phyloP scores from a whole-genome alignment of 2,113 vertebrate species.

The Lethenteron reissneri region DNA sequence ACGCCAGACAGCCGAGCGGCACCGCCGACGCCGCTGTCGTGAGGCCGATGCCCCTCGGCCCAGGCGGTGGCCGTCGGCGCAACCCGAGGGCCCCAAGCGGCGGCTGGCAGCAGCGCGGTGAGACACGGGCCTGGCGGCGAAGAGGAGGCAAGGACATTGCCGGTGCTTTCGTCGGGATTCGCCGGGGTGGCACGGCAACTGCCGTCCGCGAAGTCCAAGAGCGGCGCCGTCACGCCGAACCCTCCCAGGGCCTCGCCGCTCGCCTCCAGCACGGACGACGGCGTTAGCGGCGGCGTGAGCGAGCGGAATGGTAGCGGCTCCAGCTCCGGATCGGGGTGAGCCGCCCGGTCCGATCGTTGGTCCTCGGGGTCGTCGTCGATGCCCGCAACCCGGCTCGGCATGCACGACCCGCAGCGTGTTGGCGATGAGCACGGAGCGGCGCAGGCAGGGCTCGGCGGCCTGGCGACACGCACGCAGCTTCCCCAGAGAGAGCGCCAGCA shows the following conservation, averaged over 20 bases:
- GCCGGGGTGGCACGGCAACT: too few relatives aligned
- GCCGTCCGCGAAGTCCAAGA: too few relatives aligned
- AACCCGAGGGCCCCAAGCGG: too few relatives aligned
- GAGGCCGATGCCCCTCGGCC: too few relatives aligned
- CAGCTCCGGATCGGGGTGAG: background rate
- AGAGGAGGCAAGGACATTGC: too few relatives aligned
- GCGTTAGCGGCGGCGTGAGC: background rate
- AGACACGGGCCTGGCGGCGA: too few relatives aligned
- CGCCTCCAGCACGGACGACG: slow-evolving; percentile 6
- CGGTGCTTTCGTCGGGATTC: too few relatives aligned
- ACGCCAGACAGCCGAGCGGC: slow-evolving; percentile 4
- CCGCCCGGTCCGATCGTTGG: too few relatives aligned
- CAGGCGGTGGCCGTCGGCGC: too few relatives aligned
- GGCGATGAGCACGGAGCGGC: slow-evolving; percentile 25
- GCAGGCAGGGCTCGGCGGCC: slow-evolving; percentile 20
- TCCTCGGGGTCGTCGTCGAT: background rate
- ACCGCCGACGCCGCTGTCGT: background rate
- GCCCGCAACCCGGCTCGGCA: slow-evolving; percentile 8
- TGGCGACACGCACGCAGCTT: slow-evolving; percentile 25
- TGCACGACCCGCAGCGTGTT: slow-evolving; percentile 23
- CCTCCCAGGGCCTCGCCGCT: slow-evolving; percentile 1
- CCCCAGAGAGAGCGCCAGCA: slow-evolving; percentile 22
- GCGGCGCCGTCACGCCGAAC: background rate
- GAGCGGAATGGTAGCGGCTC: background rate
- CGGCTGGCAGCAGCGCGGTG: too few relatives aligned